A percentile compares a stretch with the other conserved stretches of the same genome.
These are phyloP conservation scores for Samia ricini DNA, from an alignment of 1,140 invertebrate genomes.

Conservation along the genomic window DNA sequence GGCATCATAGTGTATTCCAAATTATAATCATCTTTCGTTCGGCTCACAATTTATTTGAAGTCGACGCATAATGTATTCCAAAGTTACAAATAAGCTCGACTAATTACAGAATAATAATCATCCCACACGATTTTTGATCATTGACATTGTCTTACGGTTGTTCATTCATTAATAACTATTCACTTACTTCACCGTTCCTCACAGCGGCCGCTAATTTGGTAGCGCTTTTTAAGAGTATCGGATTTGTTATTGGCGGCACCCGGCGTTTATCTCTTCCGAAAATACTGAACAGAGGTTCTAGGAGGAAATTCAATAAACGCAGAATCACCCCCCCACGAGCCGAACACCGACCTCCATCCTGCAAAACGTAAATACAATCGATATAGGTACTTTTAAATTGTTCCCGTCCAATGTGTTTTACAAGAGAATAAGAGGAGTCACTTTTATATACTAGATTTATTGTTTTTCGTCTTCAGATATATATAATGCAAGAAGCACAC, in stretches of 20 bases:
- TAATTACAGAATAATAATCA: too few relatives aligned
- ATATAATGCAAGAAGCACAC: too few relatives aligned
- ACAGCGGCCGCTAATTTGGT: slow-evolving; percentile 64
- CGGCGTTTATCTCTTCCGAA: slow-evolving; percentile 23
- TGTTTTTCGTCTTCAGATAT: too few relatives aligned
- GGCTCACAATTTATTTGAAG: too few relatives aligned
- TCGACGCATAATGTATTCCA: too few relatives aligned
- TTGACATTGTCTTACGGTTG: background rate
- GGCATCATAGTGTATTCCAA: too few relatives aligned
- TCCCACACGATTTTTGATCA: background rate
- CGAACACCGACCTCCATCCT: slow-evolving; percentile 70
- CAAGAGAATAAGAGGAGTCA: too few relatives aligned
- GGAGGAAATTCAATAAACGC: slow-evolving; percentile 51
- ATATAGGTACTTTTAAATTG: too few relatives aligned
- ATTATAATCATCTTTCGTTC: too few relatives aligned
- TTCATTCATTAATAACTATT: background rate
- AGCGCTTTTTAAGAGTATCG: slow-evolving; percentile 67
- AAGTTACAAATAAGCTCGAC: too few relatives aligned
- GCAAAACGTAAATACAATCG: slow-evolving; percentile 15
- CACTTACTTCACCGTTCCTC: slow-evolving; percentile 61
- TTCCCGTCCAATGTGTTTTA: too few relatives aligned
- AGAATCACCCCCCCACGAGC: slow-evolving; percentile 61
- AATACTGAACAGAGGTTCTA: slow-evolving; percentile 60
- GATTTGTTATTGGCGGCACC: slow-evolving; percentile 46
- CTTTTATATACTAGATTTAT: too few relatives aligned